Evolutionary conservation across 2,113 vertebrate species (phyloP).

Genomic region (Ancistrus triradiatus): DNA sequence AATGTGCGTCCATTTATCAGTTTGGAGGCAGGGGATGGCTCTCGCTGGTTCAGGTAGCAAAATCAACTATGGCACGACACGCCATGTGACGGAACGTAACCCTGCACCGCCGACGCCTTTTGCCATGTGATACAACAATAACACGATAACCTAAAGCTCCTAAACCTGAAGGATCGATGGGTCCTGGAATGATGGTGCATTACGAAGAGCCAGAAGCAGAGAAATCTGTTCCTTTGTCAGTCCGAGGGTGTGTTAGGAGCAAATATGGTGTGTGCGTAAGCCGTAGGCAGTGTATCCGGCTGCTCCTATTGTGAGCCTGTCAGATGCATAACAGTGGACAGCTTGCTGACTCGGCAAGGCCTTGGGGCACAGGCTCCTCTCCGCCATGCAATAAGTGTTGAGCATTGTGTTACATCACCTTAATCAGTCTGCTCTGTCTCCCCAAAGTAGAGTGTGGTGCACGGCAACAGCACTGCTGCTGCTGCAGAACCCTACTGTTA

Average conservation of each 20-base stretch:
- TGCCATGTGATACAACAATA: neutral
- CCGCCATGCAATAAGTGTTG: constrained; percentile 40
- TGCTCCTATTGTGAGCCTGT: constrained; percentile 32
- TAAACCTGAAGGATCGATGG: too few species aligned
- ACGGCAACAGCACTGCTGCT: constrained; percentile 25
- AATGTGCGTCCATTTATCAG: constrained; percentile 49
- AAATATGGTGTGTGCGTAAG: constrained; percentile 16
- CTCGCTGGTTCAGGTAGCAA: constrained; percentile 40
- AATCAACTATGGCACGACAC: constrained; percentile 33
- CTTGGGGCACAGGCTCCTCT: constrained; percentile 30
- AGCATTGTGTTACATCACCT: constrained; percentile 58
- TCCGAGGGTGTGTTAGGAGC: constrained; percentile 18
- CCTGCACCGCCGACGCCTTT: neutral
- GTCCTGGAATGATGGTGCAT: neutral
- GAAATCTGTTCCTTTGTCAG: neutral
- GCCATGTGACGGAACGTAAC: neutral
- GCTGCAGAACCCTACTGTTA: constrained; percentile 38
- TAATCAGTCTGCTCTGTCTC: constrained; percentile 55
- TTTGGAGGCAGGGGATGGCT: constrained; percentile 40
- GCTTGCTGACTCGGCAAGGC: constrained; percentile 40
- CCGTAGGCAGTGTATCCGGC: constrained; percentile 18
- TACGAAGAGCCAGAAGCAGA: neutral
- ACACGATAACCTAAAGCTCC: too few species aligned
- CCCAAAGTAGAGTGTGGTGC: constrained; percentile 51
- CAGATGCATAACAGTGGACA: constrained; percentile 41